Evolutionary conservation across 2,888 invertebrate genomes (phyloP).

Genomic region (Gymnoscelis rufifasciata): DNA sequence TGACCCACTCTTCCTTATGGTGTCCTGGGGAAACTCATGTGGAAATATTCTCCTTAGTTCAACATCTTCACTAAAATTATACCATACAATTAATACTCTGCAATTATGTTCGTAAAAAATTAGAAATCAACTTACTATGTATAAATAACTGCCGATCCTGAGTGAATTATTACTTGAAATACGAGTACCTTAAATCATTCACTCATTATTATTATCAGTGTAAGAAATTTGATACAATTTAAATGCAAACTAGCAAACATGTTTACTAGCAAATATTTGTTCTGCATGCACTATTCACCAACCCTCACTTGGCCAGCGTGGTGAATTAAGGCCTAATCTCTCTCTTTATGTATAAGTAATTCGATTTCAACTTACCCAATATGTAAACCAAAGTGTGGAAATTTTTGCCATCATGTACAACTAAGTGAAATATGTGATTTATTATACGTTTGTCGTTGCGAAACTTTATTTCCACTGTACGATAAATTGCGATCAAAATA

Average conservation of each 20-base stretch:
- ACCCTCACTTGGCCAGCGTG: no score
- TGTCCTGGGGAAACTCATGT: constrained; percentile 65
- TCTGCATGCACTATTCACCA: no score
- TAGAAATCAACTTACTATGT: constrained; percentile 58
- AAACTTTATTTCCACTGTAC: constrained; percentile 13
- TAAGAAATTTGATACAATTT: no score
- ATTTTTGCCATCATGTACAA: constrained; percentile 24
- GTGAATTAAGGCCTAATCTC: no score
- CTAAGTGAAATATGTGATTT: constrained; percentile 7
- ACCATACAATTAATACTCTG: neutral
- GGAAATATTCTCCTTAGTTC: constrained; percentile 67
- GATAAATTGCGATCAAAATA: neutral
- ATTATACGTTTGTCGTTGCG: constrained; percentile 11
- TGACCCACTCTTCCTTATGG: constrained; percentile 55
- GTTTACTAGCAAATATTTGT: no score
- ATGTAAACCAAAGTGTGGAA: constrained; percentile 20
- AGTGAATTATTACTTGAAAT: constrained; percentile 35
- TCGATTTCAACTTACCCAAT: constrained; percentile 24
- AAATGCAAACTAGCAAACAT: no score
- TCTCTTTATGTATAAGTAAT: no score
- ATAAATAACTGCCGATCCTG: constrained; percentile 49
- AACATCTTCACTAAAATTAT: constrained; percentile 58
- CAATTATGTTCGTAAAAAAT: neutral
- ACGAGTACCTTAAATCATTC: no score
- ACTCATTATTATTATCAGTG: no score